phyloP scores from a whole-genome alignment of 1,140 invertebrate species.

The Cherax quadricarinatus region DNA sequence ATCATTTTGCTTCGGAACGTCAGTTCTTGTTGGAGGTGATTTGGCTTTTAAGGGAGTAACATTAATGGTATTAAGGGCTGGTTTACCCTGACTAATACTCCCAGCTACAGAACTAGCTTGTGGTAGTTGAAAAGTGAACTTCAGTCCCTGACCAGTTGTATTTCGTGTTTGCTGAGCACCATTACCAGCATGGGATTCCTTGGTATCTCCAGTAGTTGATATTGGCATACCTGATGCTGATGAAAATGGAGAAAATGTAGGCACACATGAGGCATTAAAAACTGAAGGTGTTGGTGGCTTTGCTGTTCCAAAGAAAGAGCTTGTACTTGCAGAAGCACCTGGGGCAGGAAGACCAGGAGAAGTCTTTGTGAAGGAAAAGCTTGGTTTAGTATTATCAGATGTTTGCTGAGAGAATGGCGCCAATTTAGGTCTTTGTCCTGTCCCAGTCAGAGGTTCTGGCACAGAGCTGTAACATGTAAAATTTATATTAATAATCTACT shows the following conservation, averaged over 20 bases:
- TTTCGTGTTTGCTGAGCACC: not conserved
- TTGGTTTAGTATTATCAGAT: not conserved
- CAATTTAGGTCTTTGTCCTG: not conserved
- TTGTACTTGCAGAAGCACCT: not conserved
- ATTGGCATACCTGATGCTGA: not conserved
- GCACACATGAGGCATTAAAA: not conserved
- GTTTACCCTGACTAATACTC: slow-evolving; percentile 37
- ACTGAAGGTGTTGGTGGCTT: not conserved
- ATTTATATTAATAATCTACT: not conserved
- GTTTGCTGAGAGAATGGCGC: not conserved
- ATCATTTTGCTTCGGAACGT: not conserved
- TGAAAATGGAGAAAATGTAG: not conserved
- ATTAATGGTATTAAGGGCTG: slow-evolving; percentile 2
- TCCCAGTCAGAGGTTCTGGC: not conserved
- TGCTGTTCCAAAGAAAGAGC: slow-evolving; percentile 13
- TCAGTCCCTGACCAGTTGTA: slow-evolving; percentile 1
- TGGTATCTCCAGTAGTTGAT: not conserved
- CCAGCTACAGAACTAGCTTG: slow-evolving; percentile 9
- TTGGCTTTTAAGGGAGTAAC: slow-evolving; percentile 11
- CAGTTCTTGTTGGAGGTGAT: not conserved
- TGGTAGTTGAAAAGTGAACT: slow-evolving; percentile 21
- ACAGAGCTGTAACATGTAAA: not conserved
- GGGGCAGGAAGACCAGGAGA: not conserved
- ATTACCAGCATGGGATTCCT: not conserved
- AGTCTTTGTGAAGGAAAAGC: not conserved